phyloP scores from a whole-genome alignment of 2,113 vertebrate species.

The Hiodon alosoides region DNA sequence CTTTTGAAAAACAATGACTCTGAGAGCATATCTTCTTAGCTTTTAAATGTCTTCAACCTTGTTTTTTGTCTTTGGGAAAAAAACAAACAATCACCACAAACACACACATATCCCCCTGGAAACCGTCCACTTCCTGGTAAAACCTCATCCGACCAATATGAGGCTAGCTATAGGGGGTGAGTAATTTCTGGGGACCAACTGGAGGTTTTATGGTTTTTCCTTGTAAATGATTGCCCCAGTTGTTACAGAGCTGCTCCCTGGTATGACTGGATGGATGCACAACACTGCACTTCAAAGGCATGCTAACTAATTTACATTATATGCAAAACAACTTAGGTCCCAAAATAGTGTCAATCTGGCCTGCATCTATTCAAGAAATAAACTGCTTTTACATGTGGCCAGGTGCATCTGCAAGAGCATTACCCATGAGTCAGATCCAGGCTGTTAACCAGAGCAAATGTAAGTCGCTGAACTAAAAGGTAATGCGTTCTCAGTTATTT shows the following conservation, averaged over 20 bases:
- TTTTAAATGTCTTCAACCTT: too few species aligned
- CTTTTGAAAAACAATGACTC: too few species aligned
- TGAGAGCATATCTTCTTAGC: too few species aligned
- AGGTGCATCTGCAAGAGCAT: too few species aligned
- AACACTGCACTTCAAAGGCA: constrained; percentile 31
- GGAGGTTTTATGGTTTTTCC: constrained; percentile 45
- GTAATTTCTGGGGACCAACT: constrained; percentile 35
- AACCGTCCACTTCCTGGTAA: not conserved
- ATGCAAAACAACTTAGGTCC: not conserved
- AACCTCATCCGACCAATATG: constrained; percentile 21
- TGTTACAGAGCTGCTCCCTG: constrained; percentile 34
- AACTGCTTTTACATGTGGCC: not conserved
- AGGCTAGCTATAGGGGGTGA: constrained; percentile 34
- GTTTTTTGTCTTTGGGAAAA: too few species aligned
- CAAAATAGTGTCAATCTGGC: not conserved
- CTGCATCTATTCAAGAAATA: not conserved
- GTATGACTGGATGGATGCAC: constrained; percentile 25
- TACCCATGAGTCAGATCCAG: too few species aligned
- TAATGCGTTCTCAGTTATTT: too few species aligned
- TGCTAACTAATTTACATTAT: constrained; percentile 8
- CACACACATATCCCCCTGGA: too few species aligned
- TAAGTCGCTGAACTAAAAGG: too few species aligned
- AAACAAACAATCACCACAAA: too few species aligned
- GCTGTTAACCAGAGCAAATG: too few species aligned
- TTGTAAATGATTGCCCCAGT: constrained; percentile 53